Evolutionary conservation across 1,140 invertebrate genomes (phyloP), one percentile per base, ranked within the genome.

Genomic region (Elymnias hypermnestra): DNA sequence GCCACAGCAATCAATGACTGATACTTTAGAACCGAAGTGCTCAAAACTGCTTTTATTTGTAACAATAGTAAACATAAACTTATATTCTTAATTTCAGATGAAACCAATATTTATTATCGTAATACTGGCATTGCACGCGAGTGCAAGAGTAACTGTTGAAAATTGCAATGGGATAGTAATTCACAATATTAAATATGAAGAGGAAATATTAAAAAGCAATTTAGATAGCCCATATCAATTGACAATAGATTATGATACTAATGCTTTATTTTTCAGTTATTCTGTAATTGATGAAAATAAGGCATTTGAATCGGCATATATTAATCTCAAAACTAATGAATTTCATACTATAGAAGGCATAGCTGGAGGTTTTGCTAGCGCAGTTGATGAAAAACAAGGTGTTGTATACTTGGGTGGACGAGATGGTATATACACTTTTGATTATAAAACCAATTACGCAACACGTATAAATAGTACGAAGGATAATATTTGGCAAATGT

Each of bases 401-500:
- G 57, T 38, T n/a, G 59, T 76, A 0, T 73, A 64, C 9, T 37
- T 76, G 8, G 70, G 67, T 5, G 65, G 63, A 5, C 47, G 28
- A 23, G 46, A 66, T 26, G 72, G 72, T 0, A 36, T 73, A 4
- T 71, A 69, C 18, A 51, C 49, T 36, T 72, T 60, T 38, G 45
- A 73, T 57, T 63, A 57, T 19, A 35, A 53, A 3, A 52, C 53
- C 2, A 67, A 76, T 21, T 39, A 22, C 5, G 59, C 61, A 5
- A 47, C 42, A 12, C 56, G 45, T 4, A 13, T 67, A 13, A 5
- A 46, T 3, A 12, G 40, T 3, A 64, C 56, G 0, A 13, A 43
- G n/a, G 21, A 57, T 18, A 69, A 52, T 22, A 66, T 76, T 26
- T 76, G 70, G 72, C 72, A 76, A 57, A 35, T 76, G 39, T 73